A percentile compares a stretch with the other conserved stretches of the same genome.
These are phyloP conservation scores for Rhipidura dahli DNA, from an alignment of 2,113 vertebrate genomes.

Conservation along the genomic window DNA sequence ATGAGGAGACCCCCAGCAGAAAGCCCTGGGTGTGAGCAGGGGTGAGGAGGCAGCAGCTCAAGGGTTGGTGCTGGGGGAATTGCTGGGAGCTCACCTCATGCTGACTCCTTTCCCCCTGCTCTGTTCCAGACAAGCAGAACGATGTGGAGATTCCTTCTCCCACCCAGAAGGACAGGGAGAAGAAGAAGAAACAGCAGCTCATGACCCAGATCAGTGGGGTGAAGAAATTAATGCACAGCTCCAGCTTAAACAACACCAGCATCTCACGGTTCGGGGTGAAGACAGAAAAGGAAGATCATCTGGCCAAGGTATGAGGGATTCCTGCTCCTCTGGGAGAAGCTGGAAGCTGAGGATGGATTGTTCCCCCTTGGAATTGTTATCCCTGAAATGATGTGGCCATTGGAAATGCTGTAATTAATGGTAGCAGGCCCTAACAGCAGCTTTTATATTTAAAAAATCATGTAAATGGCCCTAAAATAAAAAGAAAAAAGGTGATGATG, in stretches of 20 bases:
- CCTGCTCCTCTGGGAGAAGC: background rate
- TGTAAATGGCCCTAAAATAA: background rate
- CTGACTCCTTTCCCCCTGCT: background rate
- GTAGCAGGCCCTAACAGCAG: background rate
- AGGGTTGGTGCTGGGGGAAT: background rate
- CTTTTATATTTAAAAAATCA: background rate
- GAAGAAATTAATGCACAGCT: slow-evolving; percentile 89
- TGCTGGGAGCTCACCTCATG: background rate
- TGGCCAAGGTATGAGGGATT: slow-evolving; percentile 84
- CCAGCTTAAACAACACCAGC: slow-evolving; percentile 84
- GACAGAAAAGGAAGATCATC: slow-evolving; percentile 92
- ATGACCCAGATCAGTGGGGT: slow-evolving; percentile 97
- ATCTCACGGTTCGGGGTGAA: slow-evolving; percentile 92
- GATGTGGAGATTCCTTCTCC: slow-evolving; percentile 96
- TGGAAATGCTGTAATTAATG: background rate
- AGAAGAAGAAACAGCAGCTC: slow-evolving; percentile 91
- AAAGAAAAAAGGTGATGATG: background rate
- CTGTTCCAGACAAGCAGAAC: slow-evolving; percentile 91
- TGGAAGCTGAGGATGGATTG: background rate
- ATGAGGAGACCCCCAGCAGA: background rate
- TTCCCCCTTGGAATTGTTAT: background rate
- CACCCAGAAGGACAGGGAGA: slow-evolving; percentile 90
- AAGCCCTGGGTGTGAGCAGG: background rate
- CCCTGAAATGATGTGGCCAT: background rate
- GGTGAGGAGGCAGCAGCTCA: background rate